A percentile compares a stretch with the other conserved stretches of the same genome.
Evolutionary conservation across 2,113 vertebrate genomes (phyloP).

Genomic region (Synchiropus splendidus): DNA sequence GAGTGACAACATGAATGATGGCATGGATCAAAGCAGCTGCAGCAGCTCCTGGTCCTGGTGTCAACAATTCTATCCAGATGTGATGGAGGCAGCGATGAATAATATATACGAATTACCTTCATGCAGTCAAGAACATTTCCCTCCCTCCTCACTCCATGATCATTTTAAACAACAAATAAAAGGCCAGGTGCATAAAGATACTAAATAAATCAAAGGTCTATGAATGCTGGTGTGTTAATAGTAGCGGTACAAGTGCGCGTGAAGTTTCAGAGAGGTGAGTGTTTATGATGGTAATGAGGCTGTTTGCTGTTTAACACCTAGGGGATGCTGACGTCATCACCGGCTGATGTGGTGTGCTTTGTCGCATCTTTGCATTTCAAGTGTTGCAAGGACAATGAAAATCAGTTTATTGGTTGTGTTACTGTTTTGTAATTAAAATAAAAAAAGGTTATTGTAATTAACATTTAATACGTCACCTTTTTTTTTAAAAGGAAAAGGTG

Average conservation of each 20-base stretch:
- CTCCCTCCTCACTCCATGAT: conserved; percentile 30
- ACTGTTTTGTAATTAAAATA: too few species aligned
- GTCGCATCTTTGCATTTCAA: conserved; percentile 6
- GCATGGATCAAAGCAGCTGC: background rate
- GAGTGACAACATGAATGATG: background rate
- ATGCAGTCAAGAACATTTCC: conserved; percentile 16
- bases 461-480: too few species aligned
- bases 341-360: conserved; percentile 1
- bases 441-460: too few species aligned
- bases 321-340: conserved; percentile 3
- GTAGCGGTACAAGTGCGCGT: background rate
- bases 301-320: background rate
- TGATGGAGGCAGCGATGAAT: conserved; percentile 53
- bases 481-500: too few species aligned
- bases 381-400: too few species aligned
- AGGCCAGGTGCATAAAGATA: conserved; percentile 1
- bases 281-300: conserved; percentile 16
- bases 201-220: conserved; percentile 1
- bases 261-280: conserved; percentile 8
- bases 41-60: background rate
- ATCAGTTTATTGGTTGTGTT: too few species aligned
- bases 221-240: conserved; percentile 4
- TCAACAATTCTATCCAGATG: conserved; percentile 30
- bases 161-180: conserved; percentile 52
- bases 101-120: conserved; percentile 52